These are phyloP conservation scores for Ectemnius continuus DNA, from an alignment of 2,888 invertebrate genomes.

Conservation along the genomic window DNA sequence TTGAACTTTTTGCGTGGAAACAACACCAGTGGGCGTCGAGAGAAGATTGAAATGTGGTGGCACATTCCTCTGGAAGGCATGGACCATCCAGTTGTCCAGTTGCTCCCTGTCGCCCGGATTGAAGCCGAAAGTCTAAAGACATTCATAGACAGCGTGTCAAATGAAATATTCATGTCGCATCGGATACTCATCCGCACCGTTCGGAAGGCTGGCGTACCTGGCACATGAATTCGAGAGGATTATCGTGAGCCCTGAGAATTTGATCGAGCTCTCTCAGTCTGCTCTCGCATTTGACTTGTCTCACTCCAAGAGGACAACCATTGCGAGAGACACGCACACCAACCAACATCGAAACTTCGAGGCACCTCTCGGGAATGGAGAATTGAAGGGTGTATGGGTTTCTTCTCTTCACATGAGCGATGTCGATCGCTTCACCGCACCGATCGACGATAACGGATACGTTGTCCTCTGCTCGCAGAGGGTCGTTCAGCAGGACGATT, in stretches of 20 bases:
- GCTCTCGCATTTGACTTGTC: constrained; percentile 94
- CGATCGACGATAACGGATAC: constrained; percentile 89
- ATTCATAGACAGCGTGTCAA: constrained; percentile 27
- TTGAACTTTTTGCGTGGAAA: constrained; percentile 63
- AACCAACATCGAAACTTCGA: constrained; percentile 90
- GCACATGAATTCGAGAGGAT: constrained; percentile 93
- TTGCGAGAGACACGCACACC: constrained; percentile 90
- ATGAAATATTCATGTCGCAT: neutral
- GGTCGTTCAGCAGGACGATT: constrained; percentile 88
- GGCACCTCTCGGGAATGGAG: constrained; percentile 89
- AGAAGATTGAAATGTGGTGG: constrained; percentile 92
- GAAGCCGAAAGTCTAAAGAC: constrained; percentile 86
- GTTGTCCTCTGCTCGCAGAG: constrained; percentile 87
- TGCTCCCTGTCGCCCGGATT: constrained; percentile 87
- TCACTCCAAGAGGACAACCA: constrained; percentile 87
- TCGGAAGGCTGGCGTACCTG: constrained; percentile 80
- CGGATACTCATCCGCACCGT: neutral
- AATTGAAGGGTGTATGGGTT: constrained; percentile 93
- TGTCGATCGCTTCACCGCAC: constrained; percentile 88
- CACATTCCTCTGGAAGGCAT: constrained; percentile 89
- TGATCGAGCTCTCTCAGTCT: constrained; percentile 90
- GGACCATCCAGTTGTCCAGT: constrained; percentile 89
- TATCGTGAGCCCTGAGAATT: constrained; percentile 86
- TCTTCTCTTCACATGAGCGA: constrained; percentile 86
- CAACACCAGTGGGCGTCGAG: constrained; percentile 70